These are phyloP conservation scores for Oryctolagus cuniculus DNA, from an alignment of 2,113 vertebrate genomes.

Conservation along the genomic window DNA sequence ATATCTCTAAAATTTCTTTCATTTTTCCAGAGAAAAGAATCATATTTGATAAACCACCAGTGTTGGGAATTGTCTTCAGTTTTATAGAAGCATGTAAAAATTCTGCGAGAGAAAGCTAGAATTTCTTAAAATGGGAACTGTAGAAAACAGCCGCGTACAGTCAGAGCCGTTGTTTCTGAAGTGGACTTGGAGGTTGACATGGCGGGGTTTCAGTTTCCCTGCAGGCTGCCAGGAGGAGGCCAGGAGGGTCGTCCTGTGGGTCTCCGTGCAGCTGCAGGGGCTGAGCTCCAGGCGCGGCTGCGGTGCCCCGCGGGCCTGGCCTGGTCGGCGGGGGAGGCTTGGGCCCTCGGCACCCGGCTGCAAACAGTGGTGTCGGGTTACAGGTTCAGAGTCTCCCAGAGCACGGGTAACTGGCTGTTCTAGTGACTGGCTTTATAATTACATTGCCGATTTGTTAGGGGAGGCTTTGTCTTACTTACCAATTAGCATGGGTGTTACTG, in stretches of 20 bases:
- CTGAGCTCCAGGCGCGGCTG: slow-evolving; percentile 79
- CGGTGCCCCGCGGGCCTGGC: slow-evolving; percentile 84
- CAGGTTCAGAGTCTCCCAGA: slow-evolving; percentile 87
- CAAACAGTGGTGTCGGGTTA: slow-evolving; percentile 90
- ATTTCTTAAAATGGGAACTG: slow-evolving; percentile 66
- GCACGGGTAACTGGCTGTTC: slow-evolving; percentile 84
- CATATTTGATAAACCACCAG: slow-evolving; percentile 77
- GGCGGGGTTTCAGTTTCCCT: not conserved
- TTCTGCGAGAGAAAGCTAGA: slow-evolving; percentile 35
- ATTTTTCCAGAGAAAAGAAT: slow-evolving; percentile 72
- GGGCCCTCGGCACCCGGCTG: slow-evolving; percentile 74
- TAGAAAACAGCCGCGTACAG: not conserved
- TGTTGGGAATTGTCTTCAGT: slow-evolving; percentile 79
- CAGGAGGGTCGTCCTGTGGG: slow-evolving; percentile 49
- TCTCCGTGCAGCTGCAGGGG: slow-evolving; percentile 69
- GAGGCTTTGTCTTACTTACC: slow-evolving; percentile 88
- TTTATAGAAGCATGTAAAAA: slow-evolving; percentile 76
- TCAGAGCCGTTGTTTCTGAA: slow-evolving; percentile 30
- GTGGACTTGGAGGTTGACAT: slow-evolving; percentile 52
- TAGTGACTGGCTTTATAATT: slow-evolving; percentile 89
- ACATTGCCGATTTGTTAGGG: slow-evolving; percentile 87
- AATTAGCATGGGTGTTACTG: slow-evolving; percentile 86
- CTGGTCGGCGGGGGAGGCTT: slow-evolving; percentile 81
- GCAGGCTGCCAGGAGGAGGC: slow-evolving; percentile 73
- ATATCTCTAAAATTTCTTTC: slow-evolving; percentile 64